Percentiles rank a stretch among this genome's conserved stretches.
These are phyloP conservation scores for Anastrepha obliqua DNA, from an alignment of 1,140 invertebrate genomes.

Conservation along the genomic window DNA sequence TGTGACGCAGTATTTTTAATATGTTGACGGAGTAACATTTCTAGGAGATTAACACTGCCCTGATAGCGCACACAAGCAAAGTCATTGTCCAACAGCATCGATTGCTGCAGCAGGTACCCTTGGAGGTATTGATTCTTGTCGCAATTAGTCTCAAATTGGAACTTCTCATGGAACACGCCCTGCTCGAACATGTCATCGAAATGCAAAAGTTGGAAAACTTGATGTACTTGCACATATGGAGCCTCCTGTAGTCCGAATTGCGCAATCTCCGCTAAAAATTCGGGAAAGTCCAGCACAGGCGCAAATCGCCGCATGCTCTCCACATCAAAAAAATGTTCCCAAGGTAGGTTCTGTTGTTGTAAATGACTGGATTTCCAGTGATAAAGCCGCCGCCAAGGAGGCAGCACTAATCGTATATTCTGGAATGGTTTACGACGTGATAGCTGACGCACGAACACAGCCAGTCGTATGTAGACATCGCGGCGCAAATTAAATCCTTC, in stretches of 20 bases:
- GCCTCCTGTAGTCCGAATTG: conserved; percentile 68
- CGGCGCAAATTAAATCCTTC: conserved; percentile 98
- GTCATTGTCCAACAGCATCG: conserved; percentile 74
- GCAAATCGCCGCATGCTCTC: conserved; percentile 85
- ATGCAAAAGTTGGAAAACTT: conserved; percentile 88
- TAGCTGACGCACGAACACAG: conserved; percentile 84
- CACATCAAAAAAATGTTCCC: conserved; percentile 92
- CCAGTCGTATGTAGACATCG: conserved; percentile 96
- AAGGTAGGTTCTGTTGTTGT: conserved; percentile 74
- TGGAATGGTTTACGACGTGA: conserved; percentile 73
- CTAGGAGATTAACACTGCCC: conserved; percentile 83
- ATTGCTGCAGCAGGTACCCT: conserved; percentile 65
- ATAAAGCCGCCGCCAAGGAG: conserved; percentile 91
- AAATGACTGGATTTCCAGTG: conserved; percentile 88
- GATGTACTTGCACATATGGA: conserved; percentile 76
- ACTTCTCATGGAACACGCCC: conserved; percentile 89
- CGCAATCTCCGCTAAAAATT: conserved; percentile 79
- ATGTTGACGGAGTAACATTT: conserved; percentile 73
- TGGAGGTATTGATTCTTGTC: conserved; percentile 67
- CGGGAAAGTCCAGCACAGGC: conserved; percentile 91
- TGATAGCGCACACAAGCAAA: conserved; percentile 89
- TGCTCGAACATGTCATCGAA: conserved; percentile 89
- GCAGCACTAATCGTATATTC: conserved; percentile 84
- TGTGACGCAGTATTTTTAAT: conserved; percentile 63
- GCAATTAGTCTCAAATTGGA: conserved; percentile 78